A percentile compares a stretch with the other conserved stretches of the same genome.
Conservation (phyloP, 2,113 vertebrate species). For the Dinomys branickii region DNA sequence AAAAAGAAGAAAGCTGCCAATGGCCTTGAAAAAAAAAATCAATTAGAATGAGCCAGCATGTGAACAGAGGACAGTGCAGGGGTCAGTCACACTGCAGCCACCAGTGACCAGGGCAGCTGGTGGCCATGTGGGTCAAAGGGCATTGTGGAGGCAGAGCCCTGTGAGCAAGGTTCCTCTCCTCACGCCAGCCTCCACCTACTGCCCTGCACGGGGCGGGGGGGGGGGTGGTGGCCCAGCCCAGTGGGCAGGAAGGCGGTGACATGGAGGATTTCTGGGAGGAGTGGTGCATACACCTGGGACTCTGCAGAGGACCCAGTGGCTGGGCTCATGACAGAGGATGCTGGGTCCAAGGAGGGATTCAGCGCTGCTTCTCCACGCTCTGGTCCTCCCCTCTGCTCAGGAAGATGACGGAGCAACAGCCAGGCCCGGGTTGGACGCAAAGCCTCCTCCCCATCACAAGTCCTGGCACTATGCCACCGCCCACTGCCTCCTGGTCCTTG, state of each 20-base stretch:
- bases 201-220: not conserved
- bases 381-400: not conserved
- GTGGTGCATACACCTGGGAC: fast-evolving
- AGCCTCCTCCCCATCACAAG: not conserved
- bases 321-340: not conserved
- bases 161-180: not conserved
- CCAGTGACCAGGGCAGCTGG: not conserved
- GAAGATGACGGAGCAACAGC: too few species aligned
- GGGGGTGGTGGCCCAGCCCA: too few species aligned
- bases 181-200: not conserved
- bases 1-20: not conserved
- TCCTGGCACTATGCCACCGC: not conserved
- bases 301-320: not conserved
- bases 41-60: not conserved
- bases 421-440: not conserved
- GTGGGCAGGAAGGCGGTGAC: not conserved
- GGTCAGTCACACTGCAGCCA: fast-evolving
- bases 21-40: not conserved
- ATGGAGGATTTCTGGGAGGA: not conserved
- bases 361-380: not conserved
- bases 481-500: not conserved
- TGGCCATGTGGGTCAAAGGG: not conserved
- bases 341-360: fast-evolving
- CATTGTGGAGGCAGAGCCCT: too few species aligned
- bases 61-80: fast-evolving